phyloP scores from a whole-genome alignment of 2,113 vertebrate species.

The Numenius arquata region DNA sequence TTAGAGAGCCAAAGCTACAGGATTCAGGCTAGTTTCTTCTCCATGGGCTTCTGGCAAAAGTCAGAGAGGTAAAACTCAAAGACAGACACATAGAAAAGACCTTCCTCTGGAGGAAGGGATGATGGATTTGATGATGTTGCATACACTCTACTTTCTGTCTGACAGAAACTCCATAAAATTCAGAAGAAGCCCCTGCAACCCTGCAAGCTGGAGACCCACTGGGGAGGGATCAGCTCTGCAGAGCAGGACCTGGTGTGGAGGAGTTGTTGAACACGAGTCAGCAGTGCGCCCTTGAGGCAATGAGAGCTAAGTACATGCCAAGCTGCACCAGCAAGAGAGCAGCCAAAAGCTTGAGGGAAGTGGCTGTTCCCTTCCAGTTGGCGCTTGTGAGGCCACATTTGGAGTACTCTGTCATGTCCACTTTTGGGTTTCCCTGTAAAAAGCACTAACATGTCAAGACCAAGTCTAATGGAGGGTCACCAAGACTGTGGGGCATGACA shows the following conservation, averaged over 20 bases:
- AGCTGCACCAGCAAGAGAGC: neutral
- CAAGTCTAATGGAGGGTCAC: neutral
- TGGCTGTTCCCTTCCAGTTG: neutral
- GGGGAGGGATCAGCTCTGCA: neutral
- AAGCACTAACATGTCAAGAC: neutral
- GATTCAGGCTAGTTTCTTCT: neutral
- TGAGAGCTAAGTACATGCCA: neutral
- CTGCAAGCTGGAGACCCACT: neutral
- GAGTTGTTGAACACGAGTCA: neutral
- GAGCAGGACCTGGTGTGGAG: neutral
- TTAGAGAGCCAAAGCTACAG: neutral
- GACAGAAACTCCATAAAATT: neutral
- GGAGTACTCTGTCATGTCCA: neutral
- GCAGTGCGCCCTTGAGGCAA: slow-evolving; percentile 60
- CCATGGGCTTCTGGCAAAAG: neutral
- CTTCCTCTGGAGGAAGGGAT: neutral
- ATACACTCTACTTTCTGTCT: neutral
- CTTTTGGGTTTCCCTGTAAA: neutral
- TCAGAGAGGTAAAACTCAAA: neutral
- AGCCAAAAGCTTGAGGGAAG: neutral
- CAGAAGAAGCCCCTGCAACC: neutral
- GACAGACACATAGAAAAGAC: neutral
- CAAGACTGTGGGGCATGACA: too few relatives aligned
- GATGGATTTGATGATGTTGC: neutral
- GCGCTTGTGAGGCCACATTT: neutral